Evolutionary conservation across 2,797 vertebrate genomes (phyloP), one percentile per base, ranked within the genome.

Genomic region (Leptatherina wallacei): DNA sequence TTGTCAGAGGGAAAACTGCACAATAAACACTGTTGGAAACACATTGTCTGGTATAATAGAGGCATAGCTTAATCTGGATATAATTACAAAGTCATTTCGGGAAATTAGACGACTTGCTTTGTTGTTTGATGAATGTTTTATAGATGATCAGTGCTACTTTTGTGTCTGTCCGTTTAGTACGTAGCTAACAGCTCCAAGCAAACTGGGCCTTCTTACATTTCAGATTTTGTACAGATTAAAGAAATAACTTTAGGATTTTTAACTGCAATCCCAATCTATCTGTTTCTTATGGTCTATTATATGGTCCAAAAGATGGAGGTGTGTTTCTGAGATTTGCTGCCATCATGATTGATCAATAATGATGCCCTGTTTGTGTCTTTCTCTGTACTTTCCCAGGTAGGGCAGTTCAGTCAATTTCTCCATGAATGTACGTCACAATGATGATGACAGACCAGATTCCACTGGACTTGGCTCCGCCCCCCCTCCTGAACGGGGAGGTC

Each of bases 371-470:
- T 22, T 49, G 8, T 49, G 47, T 70, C 29, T 65, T 47, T 79
- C 67, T 75, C 69, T 92, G 80, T 95, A 69, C 89, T 70, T 93
- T 91, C 42, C 78, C 93, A 98, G 98, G 95, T 96, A 96, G 92
- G 90, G 89, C 92, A 58, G 95, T 95, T 94, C 94, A 96, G 95
- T 95, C 94, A 95, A 95, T 84, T 97, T 96, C 97, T 98, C 98
- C 97, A 99, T 99, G 98, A 99, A 99, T 99, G 98, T 99, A 98
- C 92, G 97, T 99, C 98, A 99, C 98, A 94, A 98, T 99, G 98
- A 99, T 99, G 98, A 99, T 99, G 98, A 98, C 97, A 95, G 98
- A 99, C 96, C 97, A 98, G 92, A 97, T 99, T 91, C 97, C 97
- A 86, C 96, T 99, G 97, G 98, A 99, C 90, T 95, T 99, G 95